These are phyloP conservation scores for Panagrolaimus sp. DNA, from an alignment of 1,140 invertebrate species.

Conservation along the genomic window DNA sequence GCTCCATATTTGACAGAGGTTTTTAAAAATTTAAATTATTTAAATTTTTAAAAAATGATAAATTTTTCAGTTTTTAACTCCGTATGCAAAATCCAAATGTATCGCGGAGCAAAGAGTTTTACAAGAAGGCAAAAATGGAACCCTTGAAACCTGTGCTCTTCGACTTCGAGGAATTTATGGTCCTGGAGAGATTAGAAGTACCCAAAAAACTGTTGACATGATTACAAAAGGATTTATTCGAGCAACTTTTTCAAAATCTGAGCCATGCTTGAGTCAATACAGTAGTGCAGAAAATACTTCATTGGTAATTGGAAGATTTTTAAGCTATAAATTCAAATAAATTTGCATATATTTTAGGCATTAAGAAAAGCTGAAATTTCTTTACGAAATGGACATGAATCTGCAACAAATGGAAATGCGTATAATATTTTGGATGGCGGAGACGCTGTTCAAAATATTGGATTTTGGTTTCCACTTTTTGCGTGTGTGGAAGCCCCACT, in stretches of 20 bases:
- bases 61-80: conserved; percentile 37
- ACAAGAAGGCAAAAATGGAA: conserved; percentile 19
- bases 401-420: conserved; percentile 32
- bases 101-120: conserved; percentile 37
- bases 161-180: conserved; percentile 46
- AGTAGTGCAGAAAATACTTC: conserved; percentile 40
- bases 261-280: conserved; percentile 41
- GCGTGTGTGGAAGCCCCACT: conserved; percentile 19
- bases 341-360: conserved; percentile 31
- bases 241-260: conserved; percentile 35
- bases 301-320: conserved; percentile 23
- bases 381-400: conserved; percentile 26
- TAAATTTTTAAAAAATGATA: not conserved
- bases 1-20: conserved; percentile 27
- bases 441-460: conserved; percentile 28
- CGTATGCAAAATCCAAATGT: conserved; percentile 43
- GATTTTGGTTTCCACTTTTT: conserved; percentile 34
- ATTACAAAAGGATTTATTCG: conserved; percentile 17
- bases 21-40: not conserved
- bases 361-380: conserved; percentile 43
- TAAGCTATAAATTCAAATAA: not conserved
- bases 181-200: conserved; percentile 40
- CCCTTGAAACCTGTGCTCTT: conserved; percentile 36
- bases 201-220: conserved; percentile 41
- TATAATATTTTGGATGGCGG: conserved; percentile 45